A percentile compares a stretch with the other conserved stretches of the same genome.
These are phyloP conservation scores for Microctenopoma steveboyesi DNA, from an alignment of 2,797 vertebrate genomes.

Conservation along the genomic window DNA sequence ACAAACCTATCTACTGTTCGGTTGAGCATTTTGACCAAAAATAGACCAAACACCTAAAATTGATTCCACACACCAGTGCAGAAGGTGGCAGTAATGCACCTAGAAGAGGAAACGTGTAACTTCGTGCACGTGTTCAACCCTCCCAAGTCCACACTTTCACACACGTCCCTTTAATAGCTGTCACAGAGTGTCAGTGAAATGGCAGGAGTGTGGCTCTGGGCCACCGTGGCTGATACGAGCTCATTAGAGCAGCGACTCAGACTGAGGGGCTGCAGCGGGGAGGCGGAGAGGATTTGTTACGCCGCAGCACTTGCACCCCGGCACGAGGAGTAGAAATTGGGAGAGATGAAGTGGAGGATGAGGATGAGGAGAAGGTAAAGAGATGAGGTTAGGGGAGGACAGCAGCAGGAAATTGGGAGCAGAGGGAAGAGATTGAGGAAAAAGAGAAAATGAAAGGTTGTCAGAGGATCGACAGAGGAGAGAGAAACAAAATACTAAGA, in stretches of 20 bases:
- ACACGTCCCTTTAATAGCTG: constrained; percentile 50
- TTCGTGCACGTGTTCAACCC: not conserved
- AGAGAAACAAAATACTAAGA: not conserved
- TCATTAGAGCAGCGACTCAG: constrained; percentile 69
- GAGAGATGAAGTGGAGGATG: constrained; percentile 59
- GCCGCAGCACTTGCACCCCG: constrained; percentile 20
- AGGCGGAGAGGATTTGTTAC: constrained; percentile 68
- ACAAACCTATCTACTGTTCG: too few relatives aligned
- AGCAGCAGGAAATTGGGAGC: constrained; percentile 35
- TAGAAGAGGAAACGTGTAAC: not conserved
- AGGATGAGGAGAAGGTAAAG: constrained; percentile 29
- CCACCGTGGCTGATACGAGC: constrained; percentile 65
- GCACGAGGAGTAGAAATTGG: constrained; percentile 56
- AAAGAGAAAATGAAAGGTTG: not conserved
- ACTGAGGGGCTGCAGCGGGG: constrained; percentile 64
- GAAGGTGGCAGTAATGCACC: too few relatives aligned
- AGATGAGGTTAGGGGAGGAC: constrained; percentile 17
- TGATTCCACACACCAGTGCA: too few relatives aligned
- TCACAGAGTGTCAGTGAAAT: constrained; percentile 54
- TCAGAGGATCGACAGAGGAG: not conserved
- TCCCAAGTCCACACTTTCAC: not conserved
- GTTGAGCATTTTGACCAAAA: too few relatives aligned
- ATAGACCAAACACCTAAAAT: too few relatives aligned
- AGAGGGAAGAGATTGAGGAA: constrained; percentile 14
- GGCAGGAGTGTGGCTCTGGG: constrained; percentile 53